Evolutionary conservation across 2,113 vertebrate genomes (phyloP).

Genomic region (Scalopus aquaticus): DNA sequence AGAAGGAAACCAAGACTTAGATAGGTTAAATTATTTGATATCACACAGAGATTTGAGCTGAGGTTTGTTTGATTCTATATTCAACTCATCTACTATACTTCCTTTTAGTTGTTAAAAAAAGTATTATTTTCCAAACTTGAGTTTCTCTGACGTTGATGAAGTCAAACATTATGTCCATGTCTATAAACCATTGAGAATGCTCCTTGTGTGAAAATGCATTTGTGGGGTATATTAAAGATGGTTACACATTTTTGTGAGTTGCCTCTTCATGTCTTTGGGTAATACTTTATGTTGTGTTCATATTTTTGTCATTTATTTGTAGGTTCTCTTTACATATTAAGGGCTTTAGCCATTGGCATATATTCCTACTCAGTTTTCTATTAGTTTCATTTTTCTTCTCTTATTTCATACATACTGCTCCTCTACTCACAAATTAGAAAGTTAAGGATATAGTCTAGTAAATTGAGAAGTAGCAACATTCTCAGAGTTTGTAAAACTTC

Average conservation of each 20-base stretch:
- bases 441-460: neutral
- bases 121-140: neutral
- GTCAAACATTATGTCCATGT: neutral
- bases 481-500: neutral
- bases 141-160: neutral
- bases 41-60: neutral
- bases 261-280: neutral
- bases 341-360: neutral
- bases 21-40: neutral
- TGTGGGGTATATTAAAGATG: neutral
- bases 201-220: neutral
- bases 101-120: neutral
- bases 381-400: neutral
- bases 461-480: neutral
- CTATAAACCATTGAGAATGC: neutral
- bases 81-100: neutral
- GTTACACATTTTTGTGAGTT: neutral
- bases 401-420: neutral
- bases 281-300: neutral
- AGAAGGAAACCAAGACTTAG: neutral
- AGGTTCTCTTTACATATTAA: neutral
- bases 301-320: constrained; percentile 8
- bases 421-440: neutral
- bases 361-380: neutral
- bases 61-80: neutral